A percentile compares a stretch with the other conserved stretches of the same genome.
Conservation (phyloP, 1,140 invertebrate genomes). For the Plectus sambesii region DNA sequence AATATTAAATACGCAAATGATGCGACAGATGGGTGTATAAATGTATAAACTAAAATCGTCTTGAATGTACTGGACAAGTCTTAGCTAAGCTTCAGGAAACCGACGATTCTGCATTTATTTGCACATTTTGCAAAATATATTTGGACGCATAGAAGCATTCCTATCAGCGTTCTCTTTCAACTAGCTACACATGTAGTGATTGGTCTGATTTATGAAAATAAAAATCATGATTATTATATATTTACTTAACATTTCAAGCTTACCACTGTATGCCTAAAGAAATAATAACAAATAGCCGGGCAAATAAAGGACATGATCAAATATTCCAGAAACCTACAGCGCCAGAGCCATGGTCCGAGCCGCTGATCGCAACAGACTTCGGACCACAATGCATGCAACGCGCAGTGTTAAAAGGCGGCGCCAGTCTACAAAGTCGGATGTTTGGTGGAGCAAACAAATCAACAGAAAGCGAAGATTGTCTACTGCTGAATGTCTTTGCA, state of each 20-base stretch:
- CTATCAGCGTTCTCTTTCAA: no score
- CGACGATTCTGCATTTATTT: no score
- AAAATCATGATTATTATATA: constrained; percentile 5
- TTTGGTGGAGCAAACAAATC: no score
- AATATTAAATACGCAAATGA: constrained; percentile 2
- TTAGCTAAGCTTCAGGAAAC: no score
- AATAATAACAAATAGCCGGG: no score
- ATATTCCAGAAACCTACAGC: constrained; percentile 30
- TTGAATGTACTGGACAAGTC: no score
- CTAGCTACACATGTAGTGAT: no score
- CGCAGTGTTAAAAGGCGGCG: neutral
- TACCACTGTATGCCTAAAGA: no score
- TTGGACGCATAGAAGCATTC: no score
- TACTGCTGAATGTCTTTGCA: constrained; percentile 74
- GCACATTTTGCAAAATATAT: no score
- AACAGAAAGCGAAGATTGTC: constrained; percentile 76
- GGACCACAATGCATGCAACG: constrained; percentile 17
- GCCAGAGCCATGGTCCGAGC: constrained; percentile 19
- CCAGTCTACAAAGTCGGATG: neutral
- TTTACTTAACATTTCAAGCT: constrained; percentile 5
- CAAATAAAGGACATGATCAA: constrained; percentile 1
- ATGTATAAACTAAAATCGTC: no score
- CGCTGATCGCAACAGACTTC: constrained; percentile 12
- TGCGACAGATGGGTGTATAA: neutral
- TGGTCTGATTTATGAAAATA: constrained; percentile 11